A percentile compares a stretch with the other conserved stretches of the same genome.
phyloP scores from a whole-genome alignment of 2,888 invertebrate species.

The Ptilodon capucinus region DNA sequence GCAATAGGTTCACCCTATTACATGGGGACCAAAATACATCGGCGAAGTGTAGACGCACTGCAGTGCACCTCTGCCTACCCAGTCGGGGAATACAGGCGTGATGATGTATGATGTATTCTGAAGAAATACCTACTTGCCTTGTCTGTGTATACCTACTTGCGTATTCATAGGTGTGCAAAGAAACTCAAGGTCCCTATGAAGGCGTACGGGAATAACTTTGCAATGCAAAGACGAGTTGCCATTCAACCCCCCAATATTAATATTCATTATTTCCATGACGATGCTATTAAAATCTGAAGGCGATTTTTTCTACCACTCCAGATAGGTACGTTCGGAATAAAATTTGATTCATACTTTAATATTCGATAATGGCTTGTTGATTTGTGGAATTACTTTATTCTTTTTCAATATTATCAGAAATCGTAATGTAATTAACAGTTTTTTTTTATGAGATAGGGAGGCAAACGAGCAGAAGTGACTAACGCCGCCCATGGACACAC shows the following conservation, averaged over 20 bases:
- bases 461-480: too few relatives aligned
- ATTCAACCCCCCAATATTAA: conserved; percentile 64
- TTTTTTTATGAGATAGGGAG: neutral
- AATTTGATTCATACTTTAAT: conserved; percentile 49
- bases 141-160: neutral
- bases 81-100: too few relatives aligned
- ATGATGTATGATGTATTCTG: too few relatives aligned
- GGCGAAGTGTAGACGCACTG: too few relatives aligned
- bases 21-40: too few relatives aligned
- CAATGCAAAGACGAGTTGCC: conserved; percentile 63
- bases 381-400: conserved; percentile 1
- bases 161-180: conserved; percentile 2
- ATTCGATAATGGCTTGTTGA: conserved; percentile 2
- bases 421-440: neutral
- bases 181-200: conserved; percentile 2
- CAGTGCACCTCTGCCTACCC: too few relatives aligned
- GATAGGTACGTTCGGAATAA: conserved; percentile 50
- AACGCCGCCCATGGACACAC: too few relatives aligned
- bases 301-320: conserved; percentile 52
- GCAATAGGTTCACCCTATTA: too few relatives aligned
- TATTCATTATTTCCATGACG: conserved; percentile 69
- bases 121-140: too few relatives aligned
- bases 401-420: conserved; percentile 1
- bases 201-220: conserved; percentile 54
- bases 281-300: conserved; percentile 64